phyloP scores from a whole-genome alignment of 92 coral and sea anemone species.

The Actinernus sp. region DNA sequence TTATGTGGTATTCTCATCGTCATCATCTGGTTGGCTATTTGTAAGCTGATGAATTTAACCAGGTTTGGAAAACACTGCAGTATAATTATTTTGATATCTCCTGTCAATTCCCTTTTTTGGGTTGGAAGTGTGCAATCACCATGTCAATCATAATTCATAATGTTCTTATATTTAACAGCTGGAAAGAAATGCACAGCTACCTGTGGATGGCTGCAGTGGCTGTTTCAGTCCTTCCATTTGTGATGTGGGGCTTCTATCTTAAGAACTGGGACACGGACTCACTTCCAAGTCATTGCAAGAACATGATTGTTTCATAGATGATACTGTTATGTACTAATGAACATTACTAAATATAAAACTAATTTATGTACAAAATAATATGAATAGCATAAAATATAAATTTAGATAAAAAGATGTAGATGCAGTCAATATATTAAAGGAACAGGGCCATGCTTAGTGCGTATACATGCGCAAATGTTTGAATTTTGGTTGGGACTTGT shows the following conservation, averaged over 20 bases:
- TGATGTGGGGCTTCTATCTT: constrained; percentile 44
- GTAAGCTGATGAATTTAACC: constrained; percentile 31
- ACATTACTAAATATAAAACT: too few relatives aligned
- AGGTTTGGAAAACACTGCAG: constrained; percentile 26
- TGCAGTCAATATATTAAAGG: too few relatives aligned
- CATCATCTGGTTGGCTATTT: constrained; percentile 50
- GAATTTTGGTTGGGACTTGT: too few relatives aligned
- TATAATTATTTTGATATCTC: too few relatives aligned
- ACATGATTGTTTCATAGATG: constrained; percentile 30
- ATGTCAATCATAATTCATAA: constrained; percentile 3
- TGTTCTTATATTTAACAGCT: constrained; percentile 4
- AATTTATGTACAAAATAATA: too few relatives aligned
- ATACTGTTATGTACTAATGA: neutral
- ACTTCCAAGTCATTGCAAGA: constrained; percentile 67
- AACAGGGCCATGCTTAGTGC: too few relatives aligned
- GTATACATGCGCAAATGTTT: too few relatives aligned
- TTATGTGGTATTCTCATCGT: constrained; percentile 56
- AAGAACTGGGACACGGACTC: constrained; percentile 53
- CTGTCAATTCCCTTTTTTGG: too few relatives aligned
- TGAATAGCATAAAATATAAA: too few relatives aligned
- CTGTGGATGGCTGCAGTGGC: constrained; percentile 35
- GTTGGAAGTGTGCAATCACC: too few relatives aligned
- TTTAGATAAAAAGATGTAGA: too few relatives aligned
- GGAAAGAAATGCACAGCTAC: neutral
- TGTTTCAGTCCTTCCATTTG: constrained; percentile 54